A percentile compares a stretch with the other conserved stretches of the same genome.
phyloP scores from a whole-genome alignment of 1,140 invertebrate species.

The Diachasmimorpha longicaudata region DNA sequence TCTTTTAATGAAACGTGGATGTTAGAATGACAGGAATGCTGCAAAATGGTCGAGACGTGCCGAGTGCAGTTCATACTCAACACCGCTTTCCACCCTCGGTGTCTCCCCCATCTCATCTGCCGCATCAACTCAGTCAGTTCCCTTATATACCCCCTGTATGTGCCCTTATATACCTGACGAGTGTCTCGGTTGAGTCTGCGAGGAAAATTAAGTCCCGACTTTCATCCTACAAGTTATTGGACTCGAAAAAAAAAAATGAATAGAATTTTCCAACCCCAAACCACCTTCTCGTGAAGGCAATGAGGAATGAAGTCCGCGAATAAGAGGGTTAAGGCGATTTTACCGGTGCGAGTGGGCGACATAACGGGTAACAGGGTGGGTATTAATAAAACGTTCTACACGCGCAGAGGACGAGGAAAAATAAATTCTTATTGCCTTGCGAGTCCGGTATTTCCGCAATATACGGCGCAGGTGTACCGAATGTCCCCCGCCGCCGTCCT shows the following conservation, averaged over 20 bases:
- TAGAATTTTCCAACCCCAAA: neutral
- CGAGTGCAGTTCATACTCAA: slow-evolving; percentile 20
- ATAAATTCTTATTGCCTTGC: slow-evolving; percentile 59
- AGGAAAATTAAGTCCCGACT: slow-evolving; percentile 24
- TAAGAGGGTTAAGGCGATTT: slow-evolving; percentile 9
- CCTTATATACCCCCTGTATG: slow-evolving; percentile 4
- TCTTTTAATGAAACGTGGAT: slow-evolving; percentile 55
- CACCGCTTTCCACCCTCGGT: neutral
- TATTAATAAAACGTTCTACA: slow-evolving; percentile 57
- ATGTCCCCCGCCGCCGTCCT: slow-evolving; percentile 39
- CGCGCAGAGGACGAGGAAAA: slow-evolving; percentile 38
- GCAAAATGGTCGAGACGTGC: slow-evolving; percentile 48
- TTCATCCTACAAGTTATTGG: slow-evolving; percentile 6
- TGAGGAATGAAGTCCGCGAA: slow-evolving; percentile 36
- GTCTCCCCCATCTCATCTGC: neutral
- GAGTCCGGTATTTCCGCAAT: slow-evolving; percentile 60
- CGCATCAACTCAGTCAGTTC: neutral
- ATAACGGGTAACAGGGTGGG: slow-evolving; percentile 30
- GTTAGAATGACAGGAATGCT: slow-evolving; percentile 53
- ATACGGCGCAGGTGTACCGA: slow-evolving; percentile 61
- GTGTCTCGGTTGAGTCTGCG: slow-evolving; percentile 17
- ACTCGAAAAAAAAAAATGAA: slow-evolving; percentile 13
- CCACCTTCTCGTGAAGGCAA: slow-evolving; percentile 21
- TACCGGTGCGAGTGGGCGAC: neutral
- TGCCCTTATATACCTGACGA: slow-evolving; percentile 7